Conservation (phyloP, 2,797 vertebrate genomes). For the Phataginus tricuspis region DNA sequence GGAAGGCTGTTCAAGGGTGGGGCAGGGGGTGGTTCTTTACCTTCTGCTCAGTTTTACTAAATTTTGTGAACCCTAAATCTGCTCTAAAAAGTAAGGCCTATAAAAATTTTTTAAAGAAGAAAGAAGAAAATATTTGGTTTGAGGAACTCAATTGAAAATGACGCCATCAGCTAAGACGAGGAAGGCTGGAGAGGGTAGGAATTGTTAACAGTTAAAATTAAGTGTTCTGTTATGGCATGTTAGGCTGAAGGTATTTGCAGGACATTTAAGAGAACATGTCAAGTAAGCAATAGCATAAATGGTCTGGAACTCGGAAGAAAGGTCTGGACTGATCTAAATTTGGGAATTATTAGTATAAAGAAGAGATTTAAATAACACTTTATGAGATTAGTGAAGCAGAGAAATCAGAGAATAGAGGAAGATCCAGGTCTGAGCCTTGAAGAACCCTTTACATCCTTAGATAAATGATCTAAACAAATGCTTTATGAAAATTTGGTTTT, state of each 20-base stretch:
- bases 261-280: background rate
- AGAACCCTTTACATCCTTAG: background rate
- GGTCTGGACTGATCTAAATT: background rate
- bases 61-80: background rate
- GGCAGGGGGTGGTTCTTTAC: background rate
- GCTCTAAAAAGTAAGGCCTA: background rate
- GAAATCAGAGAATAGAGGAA: background rate
- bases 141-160: background rate
- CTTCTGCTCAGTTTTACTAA: background rate
- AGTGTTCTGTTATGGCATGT: background rate
- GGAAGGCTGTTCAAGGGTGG: background rate
- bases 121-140: background rate
- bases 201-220: background rate
- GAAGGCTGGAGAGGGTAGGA: background rate
- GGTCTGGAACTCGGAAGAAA: background rate
- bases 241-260: background rate
- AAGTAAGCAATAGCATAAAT: background rate
- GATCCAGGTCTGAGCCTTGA: background rate
- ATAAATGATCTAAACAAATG: slow-evolving; percentile 29
- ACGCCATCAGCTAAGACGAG: background rate
- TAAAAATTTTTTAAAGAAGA: background rate
- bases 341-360: background rate
- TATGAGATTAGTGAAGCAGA: background rate
- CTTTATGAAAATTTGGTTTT: slow-evolving; percentile 10
- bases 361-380: background rate